Evolutionary conservation across 2,113 vertebrate genomes (phyloP).

Genomic region (cattle (Bos taurus)): ARS-UCD2.0 NC_037344.1:52187001-52187500

Average conservation of each 20-base stretch:
- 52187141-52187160: too few relatives aligned
- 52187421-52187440: background rate
- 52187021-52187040: background rate
- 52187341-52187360: background rate
- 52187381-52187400: background rate
- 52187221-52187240: accelerated
- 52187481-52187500: background rate
- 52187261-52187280: background rate
- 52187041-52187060: background rate
- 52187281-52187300: background rate
- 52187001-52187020: background rate
- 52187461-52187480: background rate
- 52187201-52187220: background rate
- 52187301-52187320: background rate
- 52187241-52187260: background rate
- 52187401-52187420: background rate
- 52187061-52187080: background rate
- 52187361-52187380: background rate
- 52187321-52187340: background rate
- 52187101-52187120: background rate
- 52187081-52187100: background rate
- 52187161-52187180: too few relatives aligned
- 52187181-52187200: background rate
- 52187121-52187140: background rate
- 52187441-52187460: background rate